Evolutionary conservation across 2,888 invertebrate genomes (phyloP), one percentile per base, ranked within the genome.

Genomic region (Diachrysia chrysitis): DNA sequence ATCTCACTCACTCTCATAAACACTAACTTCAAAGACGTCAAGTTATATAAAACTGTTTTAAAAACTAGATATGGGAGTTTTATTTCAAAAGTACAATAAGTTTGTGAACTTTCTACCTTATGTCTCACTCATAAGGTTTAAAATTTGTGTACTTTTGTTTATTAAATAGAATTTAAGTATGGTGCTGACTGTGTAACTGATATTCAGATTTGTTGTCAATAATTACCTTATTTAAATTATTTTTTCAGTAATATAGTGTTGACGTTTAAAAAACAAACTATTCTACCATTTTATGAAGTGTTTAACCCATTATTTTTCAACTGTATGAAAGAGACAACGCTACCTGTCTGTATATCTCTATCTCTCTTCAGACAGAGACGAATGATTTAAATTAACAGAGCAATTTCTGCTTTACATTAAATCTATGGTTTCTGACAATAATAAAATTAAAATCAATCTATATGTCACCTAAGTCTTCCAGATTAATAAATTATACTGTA

Each of bases 21-120:
- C 7, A 42, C n/a, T n/a, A 42, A 16, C 42, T 42, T 42, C n/a
- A 42, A 42, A 42, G n/a, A 42, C n/a, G n/a, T 42, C 42, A 42
- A 42, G 42, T n/a, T 21, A 21, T 19, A 21, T 2, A 9, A 21
- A 10, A 10, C 32, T 32, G 19, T 51, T 25, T n/a, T 25, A 23
- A 23, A 7, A 53, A 53, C 4, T 25, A 23, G 14, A 4, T 21
- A 46, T 7, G 17, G 29, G 19, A 69, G 53, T 61, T 46, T 62
- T 58, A 63, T 62, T 32, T 75, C 54, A 68, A 80, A 73, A 82
- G 82, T 81, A 75, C 75, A 80, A 77, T 56, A 32, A 65, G 14
- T 55, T 59, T 32, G 35, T 70, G 32, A 66, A 78, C 72, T 82
- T 80, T 79, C 55, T 58, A 69, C 69, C 80, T 79, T 79, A 81